Evolutionary conservation across 2,888 invertebrate species (phyloP).

Genomic region (Cerceris ruficornis): DNA sequence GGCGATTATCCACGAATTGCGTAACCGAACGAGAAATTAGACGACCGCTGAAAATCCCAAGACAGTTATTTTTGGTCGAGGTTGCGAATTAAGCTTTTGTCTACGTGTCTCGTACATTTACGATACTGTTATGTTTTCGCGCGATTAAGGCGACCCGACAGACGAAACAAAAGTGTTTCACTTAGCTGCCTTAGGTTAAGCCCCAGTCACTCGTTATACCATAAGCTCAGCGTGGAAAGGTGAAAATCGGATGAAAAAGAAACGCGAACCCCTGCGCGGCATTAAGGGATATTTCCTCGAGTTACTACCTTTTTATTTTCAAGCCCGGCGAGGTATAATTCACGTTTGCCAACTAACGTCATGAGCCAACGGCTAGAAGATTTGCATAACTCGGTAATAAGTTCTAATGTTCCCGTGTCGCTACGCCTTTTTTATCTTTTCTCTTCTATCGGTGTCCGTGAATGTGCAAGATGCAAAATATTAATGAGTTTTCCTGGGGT

Average conservation of each 20-base stretch:
- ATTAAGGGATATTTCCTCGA: constrained; percentile 15
- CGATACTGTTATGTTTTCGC: constrained; percentile 54
- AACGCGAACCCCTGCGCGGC: background rate
- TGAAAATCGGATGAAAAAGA: constrained; percentile 38
- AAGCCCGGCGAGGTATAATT: background rate
- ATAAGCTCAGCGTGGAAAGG: constrained; percentile 15
- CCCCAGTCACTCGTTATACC: constrained; percentile 15
- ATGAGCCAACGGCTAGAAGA: background rate
- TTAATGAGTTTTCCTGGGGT: background rate
- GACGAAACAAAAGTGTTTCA: constrained; percentile 47
- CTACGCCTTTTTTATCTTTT: too few species aligned
- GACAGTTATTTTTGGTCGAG: constrained; percentile 50
- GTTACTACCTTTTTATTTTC: background rate
- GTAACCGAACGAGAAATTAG: constrained; percentile 63
- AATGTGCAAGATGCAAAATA: background rate
- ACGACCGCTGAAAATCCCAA: constrained; percentile 60
- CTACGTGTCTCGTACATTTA: constrained; percentile 50
- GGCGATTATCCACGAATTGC: constrained; percentile 3
- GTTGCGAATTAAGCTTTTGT: constrained; percentile 50
- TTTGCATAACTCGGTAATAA: too few species aligned
- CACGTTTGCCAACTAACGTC: background rate
- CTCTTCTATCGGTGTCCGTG: background rate
- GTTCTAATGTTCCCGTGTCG: too few species aligned
- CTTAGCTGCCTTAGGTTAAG: constrained; percentile 44
- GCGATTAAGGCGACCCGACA: constrained; percentile 50